Percentiles rank a stretch among this genome's conserved stretches.
These are phyloP conservation scores for Exocentrus adspersus DNA, from an alignment of 2,888 invertebrate species.

Conservation along the genomic window DNA sequence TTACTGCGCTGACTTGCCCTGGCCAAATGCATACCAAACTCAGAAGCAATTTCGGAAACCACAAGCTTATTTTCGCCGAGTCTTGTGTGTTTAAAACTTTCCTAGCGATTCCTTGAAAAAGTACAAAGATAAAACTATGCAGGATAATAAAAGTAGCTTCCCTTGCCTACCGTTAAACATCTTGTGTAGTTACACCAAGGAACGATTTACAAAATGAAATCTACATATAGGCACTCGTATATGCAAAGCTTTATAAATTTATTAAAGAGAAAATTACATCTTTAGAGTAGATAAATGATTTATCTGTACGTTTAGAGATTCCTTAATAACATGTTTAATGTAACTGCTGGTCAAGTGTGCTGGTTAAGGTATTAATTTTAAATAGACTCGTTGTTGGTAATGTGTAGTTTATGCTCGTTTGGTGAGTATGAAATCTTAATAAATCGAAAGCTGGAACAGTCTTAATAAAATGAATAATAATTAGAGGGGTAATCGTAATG, in stretches of 20 bases:
- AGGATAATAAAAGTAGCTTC: neutral
- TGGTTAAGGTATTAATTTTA: neutral
- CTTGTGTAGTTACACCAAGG: neutral
- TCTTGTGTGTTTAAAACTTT: neutral
- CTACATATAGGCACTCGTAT: neutral
- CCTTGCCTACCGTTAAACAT: neutral
- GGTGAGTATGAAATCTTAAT: no score
- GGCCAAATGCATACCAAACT: constrained; percentile 4
- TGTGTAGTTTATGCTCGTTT: no score
- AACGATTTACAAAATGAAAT: neutral
- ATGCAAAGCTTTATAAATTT: neutral
- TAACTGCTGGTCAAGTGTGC: neutral
- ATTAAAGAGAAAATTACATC: neutral
- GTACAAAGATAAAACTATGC: neutral
- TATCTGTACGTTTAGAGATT: no score
- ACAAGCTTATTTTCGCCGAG: neutral
- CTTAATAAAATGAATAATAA: no score
- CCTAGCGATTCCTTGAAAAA: neutral
- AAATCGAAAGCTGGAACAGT: no score
- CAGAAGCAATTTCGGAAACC: constrained; percentile 13
- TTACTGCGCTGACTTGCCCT: neutral
- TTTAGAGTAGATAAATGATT: neutral
- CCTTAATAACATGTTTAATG: neutral
- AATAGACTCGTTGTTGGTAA: neutral
- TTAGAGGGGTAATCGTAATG: no score